Percentiles rank a stretch among this genome's conserved stretches.
phyloP scores from a whole-genome alignment of 2,113 vertebrate genomes.

The Vimba vimba region DNA sequence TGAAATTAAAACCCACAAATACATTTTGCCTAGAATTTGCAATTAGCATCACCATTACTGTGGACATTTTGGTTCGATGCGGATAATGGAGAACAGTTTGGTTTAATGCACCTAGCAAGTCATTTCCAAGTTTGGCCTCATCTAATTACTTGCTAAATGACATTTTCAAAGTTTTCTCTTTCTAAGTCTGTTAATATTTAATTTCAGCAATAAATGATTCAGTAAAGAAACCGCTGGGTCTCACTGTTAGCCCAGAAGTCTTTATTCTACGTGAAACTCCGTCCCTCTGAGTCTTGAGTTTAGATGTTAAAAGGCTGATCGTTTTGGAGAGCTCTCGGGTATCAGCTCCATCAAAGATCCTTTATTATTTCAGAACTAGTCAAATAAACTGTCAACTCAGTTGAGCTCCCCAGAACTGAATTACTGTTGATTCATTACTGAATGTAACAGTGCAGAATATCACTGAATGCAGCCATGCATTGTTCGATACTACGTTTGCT shows the following conservation, averaged over 20 bases:
- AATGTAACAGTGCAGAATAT: background rate
- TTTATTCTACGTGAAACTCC: background rate
- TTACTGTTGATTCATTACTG: background rate
- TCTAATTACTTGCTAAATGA: background rate
- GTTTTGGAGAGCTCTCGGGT: background rate
- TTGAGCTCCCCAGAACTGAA: background rate
- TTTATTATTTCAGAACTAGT: background rate
- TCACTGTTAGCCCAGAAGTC: background rate
- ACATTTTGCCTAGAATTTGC: background rate
- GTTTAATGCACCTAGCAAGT: background rate
- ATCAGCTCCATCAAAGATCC: background rate
- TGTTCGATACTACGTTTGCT: background rate
- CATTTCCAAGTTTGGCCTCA: background rate
- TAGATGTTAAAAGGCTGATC: background rate
- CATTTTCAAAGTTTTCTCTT: slow-evolving; percentile 6
- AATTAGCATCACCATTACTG: background rate
- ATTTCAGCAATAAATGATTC: background rate
- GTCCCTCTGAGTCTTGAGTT: background rate
- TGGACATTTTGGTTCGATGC: background rate
- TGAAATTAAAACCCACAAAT: background rate
- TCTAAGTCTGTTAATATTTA: background rate
- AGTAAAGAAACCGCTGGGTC: background rate
- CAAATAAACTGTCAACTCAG: background rate
- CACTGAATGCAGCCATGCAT: background rate
- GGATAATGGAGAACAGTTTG: slow-evolving; percentile 9